These are phyloP conservation scores for Rhea pennata DNA, from an alignment of 2,113 vertebrate genomes.

Conservation along the genomic window DNA sequence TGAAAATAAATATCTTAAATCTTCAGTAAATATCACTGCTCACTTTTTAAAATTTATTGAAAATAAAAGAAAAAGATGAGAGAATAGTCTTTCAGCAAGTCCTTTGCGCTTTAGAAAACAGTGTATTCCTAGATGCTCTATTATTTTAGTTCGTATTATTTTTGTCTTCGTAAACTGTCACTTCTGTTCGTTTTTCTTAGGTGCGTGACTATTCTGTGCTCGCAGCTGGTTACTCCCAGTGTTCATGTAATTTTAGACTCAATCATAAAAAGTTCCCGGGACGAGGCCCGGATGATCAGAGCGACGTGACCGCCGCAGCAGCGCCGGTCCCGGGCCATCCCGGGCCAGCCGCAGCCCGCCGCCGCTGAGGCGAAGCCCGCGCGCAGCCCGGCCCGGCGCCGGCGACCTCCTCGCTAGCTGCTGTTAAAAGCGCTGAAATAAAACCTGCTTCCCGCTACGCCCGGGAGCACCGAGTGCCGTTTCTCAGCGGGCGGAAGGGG, in stretches of 20 bases:
- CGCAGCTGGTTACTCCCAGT: neutral
- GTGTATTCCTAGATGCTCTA: neutral
- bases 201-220: neutral
- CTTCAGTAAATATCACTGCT: neutral
- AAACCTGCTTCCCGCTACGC: neutral
- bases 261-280: slow-evolving; percentile 77
- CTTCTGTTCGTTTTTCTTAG: neutral
- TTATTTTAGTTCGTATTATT: neutral
- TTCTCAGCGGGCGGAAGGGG: neutral
- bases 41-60: neutral
- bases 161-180: neutral
- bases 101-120: neutral
- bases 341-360: no score
- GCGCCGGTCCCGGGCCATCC: slow-evolving; percentile 69
- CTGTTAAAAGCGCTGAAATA: accelerated
- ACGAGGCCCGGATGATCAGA: slow-evolving; percentile 54
- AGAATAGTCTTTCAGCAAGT: neutral
- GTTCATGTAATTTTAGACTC: slow-evolving; percentile 62
- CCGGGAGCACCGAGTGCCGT: accelerated
- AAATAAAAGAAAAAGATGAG: neutral
- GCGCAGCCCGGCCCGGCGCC: no score
- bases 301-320: slow-evolving; percentile 75
- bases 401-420: accelerated
- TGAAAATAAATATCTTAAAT: neutral
- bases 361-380: no score